phyloP scores from a whole-genome alignment of 2,113 vertebrate species.

The Leptodactylus fuscus region DNA sequence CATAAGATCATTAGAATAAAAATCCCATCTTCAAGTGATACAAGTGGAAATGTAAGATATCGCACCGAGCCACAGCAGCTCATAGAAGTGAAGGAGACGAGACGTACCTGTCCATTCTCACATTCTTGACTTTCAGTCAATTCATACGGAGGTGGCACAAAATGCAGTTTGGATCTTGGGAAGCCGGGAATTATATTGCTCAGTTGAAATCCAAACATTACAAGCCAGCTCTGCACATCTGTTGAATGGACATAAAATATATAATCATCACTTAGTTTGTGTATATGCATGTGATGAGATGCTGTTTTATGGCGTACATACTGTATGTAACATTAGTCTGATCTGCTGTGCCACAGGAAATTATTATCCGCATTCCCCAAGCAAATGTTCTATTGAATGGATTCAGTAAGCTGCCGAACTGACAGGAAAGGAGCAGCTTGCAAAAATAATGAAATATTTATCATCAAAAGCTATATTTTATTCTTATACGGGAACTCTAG shows the following conservation, averaged over 20 bases:
- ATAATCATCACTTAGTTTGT: background rate
- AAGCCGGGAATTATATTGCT: constrained; percentile 99
- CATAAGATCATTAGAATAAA: constrained; percentile 30
- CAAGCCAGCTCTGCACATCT: constrained; percentile 99
- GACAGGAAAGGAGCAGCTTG: background rate
- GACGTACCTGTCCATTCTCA: constrained; percentile 91
- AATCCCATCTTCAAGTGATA: constrained; percentile 10
- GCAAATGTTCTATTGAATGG: background rate
- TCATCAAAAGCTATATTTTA: too few species aligned
- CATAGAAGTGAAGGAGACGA: background rate
- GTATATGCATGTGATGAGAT: background rate
- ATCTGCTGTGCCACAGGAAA: too few species aligned
- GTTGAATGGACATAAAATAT: constrained; percentile 41
- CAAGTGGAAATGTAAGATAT: constrained; percentile 12
- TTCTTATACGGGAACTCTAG: too few species aligned
- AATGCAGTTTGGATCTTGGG: constrained; percentile 94
- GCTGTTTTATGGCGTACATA: background rate
- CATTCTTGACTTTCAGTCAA: constrained; percentile 92
- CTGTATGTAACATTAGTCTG: background rate
- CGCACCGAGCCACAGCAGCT: background rate
- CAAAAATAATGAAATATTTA: background rate
- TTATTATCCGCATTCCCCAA: background rate
- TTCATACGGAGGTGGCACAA: constrained; percentile 94
- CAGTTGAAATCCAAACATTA: constrained; percentile 99
- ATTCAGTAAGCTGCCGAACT: background rate